Conservation (phyloP, 2,113 vertebrate species). For the Hylia prasina region DNA sequence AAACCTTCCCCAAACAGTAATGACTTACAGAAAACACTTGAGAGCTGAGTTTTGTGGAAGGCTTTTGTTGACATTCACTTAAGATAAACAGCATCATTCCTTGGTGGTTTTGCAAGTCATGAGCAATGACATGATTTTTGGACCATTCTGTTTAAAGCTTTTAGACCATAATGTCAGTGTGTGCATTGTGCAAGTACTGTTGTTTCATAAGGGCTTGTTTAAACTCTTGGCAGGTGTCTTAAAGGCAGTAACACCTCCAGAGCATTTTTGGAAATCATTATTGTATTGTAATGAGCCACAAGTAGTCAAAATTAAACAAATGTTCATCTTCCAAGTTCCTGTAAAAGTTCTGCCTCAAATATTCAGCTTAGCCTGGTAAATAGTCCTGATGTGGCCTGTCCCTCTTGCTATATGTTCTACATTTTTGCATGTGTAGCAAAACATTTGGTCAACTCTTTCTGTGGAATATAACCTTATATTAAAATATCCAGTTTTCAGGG, state of each 20-base stretch:
- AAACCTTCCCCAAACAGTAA: rapidly evolving
- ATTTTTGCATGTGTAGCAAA: not conserved
- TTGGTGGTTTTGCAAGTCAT: not conserved
- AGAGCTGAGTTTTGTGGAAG: not conserved
- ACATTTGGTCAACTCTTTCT: not conserved
- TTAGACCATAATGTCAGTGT: not conserved
- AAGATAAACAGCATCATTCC: not conserved
- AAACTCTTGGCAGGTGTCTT: not conserved
- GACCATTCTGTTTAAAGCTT: not conserved
- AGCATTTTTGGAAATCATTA: not conserved
- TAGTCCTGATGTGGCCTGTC: not conserved
- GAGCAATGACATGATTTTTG: not conserved
- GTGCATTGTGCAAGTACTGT: not conserved
- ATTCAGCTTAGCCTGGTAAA: not conserved
- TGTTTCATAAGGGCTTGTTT: not conserved
- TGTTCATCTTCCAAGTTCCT: not conserved
- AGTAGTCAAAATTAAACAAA: not conserved
- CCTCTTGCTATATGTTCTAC: not conserved
- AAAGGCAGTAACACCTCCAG: not conserved
- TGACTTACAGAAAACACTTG: not conserved
- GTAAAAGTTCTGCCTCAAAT: not conserved
- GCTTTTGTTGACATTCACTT: not conserved
- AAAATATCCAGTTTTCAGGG: not conserved
- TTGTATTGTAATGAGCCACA: not conserved
- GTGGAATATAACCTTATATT: not conserved